Base-by-base conservation (phyloP, 1,140 invertebrate species). In the Argopecten irradians region DNA sequence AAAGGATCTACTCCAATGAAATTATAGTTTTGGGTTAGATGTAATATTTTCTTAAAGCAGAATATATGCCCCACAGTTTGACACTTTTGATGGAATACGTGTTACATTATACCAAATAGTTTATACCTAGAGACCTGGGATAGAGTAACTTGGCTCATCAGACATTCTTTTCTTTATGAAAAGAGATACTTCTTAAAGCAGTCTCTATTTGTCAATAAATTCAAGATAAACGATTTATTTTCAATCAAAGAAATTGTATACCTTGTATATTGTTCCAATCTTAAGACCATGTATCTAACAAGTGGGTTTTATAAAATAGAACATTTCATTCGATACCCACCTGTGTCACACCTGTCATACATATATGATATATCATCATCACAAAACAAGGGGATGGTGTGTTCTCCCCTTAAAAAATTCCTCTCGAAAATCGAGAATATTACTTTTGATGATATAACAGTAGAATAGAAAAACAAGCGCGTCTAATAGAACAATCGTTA, bases 191-290 rank as follows among this genome's bases (percentile, higher is more conserved):
- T 71, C 55, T 71, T 28, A 71, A 71, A 71, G n/a, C 28, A 71
- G 55, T 71, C n/a, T 71, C 55, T 71, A 71, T 71, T 71, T 71
- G 55, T 71, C 55, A 71, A 71, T 71, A 71, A 71, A 71, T 71
- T 28, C 8, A 71, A 71, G 55, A 71, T 71, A 71, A 28, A 71
- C n/a, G 55, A 71, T 71, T 16, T 71, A 71, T 71, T 71, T 71
- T 71, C 55, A 71, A 71, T 71, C 55, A 71, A 71, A 71, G 55
- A 71, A 71, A 71, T 71, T 71, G 55, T 71, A 71, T 71, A 71
- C 55, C 28, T 8, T 28, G 55, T 71, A 71, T 71, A 71, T 71
- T 71, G 22, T 71, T 71, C 28, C 55, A 71, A 71, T n/a, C 55
- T n/a, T 71, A n/a, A 28, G n/a, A 71, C 22, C 22, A 3, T 71